Base-by-base conservation (phyloP, 2,113 vertebrate species). In the Hemicordylus capensis region DNA sequence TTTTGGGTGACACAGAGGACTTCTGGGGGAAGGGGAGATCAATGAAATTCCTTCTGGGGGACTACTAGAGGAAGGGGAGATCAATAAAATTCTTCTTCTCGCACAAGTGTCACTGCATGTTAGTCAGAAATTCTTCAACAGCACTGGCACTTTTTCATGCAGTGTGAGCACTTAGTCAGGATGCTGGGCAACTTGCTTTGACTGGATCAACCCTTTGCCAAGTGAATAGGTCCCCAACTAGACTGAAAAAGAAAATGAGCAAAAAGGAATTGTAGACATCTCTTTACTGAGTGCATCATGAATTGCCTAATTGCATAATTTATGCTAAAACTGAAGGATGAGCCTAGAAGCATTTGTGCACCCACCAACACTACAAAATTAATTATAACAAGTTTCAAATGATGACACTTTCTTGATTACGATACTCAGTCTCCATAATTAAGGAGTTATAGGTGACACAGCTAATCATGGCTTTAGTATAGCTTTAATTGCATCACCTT, bases 311-410 rank as follows among this genome's bases (percentile, higher is more conserved):
- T 72, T 11, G 37, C 56, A 44, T 72, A 72, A 61, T 15, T 73
- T 61, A 63, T 59, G 44, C 66, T 79, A 37, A 70, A 85, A 72
- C 66, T 54, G 67, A 85, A 85, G 42, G 48, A 22, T n/a, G 28
- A 61, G 42, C 17, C 42, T 24, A 63, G 67, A 51, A 80, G 44
- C 54, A 85, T 42, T 48, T 63, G 37, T 63, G 11, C 15, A 31
- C 24, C 67, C 56, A 72, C 11, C 58, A 48, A 37, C 39, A 54
- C 54, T 80, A 63, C 56, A 28, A 72, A 85, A 73, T 79, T 85
- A 85, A 85, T 85, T 85, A 85, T 73, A 85, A 48, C 66, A 46
- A 20, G 42, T 63, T 85, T 85, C 84, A 72, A 73, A 67, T 80
- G 66, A 85, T 80, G 39, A 79, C 67, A 46, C 76, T 51, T 59